Base-by-base conservation (phyloP, 1,140 invertebrate genomes). In the Papilio polytes region DNA sequence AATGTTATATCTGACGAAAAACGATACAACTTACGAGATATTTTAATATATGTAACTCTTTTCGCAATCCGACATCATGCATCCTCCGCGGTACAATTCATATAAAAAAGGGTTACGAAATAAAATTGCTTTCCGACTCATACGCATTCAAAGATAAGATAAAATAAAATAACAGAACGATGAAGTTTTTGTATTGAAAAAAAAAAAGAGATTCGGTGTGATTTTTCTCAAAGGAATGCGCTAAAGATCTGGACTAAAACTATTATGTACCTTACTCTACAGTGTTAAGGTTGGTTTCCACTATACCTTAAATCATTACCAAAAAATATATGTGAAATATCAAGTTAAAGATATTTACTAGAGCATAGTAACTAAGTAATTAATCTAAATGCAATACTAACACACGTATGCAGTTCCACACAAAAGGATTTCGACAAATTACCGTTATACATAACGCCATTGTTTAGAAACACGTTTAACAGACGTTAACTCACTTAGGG, bases 101-200 rank as follows among this genome's bases (percentile, higher is more conserved):
- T 80, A 72, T 36, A 82, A 80, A 78, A 85, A 80, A 63, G 81
- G 82, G 85, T 86, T 84, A 85, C 84, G 81, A 85, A 88, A 86
- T 80, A 80, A 87, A 88, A 89, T 88, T 87, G 87, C 84, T 87
- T 87, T 83, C 82, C 81, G 85, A 70, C 46, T 82, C 44, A 78
- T 84, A 81, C 80, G 70, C 56, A 79, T 84, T 84, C 81, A 85
- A 85, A 80, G 85, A 80, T 77, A 46, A 59, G 83, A 72, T 83
- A 80, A 82, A 87, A 84, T 82, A 82, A 84, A 83, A 81, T 77
- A 80, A 83, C 80, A 63, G 59, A 63, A 63, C 59, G 59, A 13
- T 63, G 59, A 22, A 22, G 59, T 0, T n/a, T 22, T n/a, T 63
- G 9, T 63, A 63, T 63, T 13, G 59, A 26, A 26, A n/a, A 22